Conservation (phyloP, 2,113 vertebrate genomes). For the Tauraco erythrolophus region DNA sequence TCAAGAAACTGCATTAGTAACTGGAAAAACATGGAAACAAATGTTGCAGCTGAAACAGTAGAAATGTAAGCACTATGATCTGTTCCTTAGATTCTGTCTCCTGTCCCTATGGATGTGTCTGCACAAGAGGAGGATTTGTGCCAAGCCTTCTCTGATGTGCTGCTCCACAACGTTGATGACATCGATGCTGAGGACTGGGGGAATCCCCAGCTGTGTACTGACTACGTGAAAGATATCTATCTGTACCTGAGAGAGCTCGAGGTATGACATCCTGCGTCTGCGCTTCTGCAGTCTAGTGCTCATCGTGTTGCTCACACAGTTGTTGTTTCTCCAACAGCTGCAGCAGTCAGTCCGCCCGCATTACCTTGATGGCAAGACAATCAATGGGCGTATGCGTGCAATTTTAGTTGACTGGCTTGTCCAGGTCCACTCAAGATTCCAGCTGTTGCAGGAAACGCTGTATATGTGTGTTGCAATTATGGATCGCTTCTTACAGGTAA, state of each 20-base stretch:
- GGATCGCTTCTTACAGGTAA: slow-evolving; percentile 92
- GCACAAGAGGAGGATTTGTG: slow-evolving; percentile 87
- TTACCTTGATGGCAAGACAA: slow-evolving; percentile 86
- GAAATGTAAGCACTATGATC: fast-evolving
- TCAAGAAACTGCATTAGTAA: neutral
- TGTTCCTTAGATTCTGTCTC: slow-evolving; percentile 33
- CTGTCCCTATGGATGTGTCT: slow-evolving; percentile 74
- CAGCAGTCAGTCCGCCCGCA: slow-evolving; percentile 80
- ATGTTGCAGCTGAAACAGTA: neutral
- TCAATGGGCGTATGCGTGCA: slow-evolving; percentile 89
- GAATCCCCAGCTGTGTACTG: slow-evolving; percentile 89
- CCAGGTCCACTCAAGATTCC: slow-evolving; percentile 92
- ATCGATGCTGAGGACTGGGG: slow-evolving; percentile 85
- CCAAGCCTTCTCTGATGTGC: slow-evolving; percentile 88
- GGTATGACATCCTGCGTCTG: slow-evolving; percentile 47
- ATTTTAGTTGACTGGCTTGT: slow-evolving; percentile 96
- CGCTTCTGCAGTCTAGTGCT: fast-evolving
- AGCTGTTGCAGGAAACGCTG: slow-evolving; percentile 92
- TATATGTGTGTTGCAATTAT: slow-evolving; percentile 91
- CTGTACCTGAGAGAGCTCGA: slow-evolving; percentile 86
- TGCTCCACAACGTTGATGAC: slow-evolving; percentile 84
- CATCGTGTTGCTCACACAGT: neutral
- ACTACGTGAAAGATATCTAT: slow-evolving; percentile 95
- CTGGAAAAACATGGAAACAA: neutral
- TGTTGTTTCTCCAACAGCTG: slow-evolving; percentile 67